Evolutionary conservation across 1,140 invertebrate genomes (phyloP).

Genomic region (Apis laboriosa): DNA sequence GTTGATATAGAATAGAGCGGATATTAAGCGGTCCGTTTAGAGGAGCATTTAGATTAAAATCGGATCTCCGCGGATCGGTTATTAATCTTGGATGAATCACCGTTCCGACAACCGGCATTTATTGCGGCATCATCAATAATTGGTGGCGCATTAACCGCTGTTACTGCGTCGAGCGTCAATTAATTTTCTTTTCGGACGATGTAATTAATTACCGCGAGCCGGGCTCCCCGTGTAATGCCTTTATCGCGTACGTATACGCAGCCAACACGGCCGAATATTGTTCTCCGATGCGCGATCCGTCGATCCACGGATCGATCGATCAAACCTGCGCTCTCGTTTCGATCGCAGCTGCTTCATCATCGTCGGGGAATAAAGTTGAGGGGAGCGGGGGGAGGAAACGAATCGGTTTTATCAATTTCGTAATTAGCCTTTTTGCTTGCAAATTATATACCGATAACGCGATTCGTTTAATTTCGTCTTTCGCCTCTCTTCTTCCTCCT

Average conservation of each 20-base stretch:
- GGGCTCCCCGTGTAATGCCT: constrained; percentile 40
- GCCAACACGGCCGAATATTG: constrained; percentile 48
- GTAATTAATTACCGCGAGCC: constrained; percentile 62
- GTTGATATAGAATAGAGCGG: neutral
- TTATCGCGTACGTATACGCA: neutral
- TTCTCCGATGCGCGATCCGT: constrained; percentile 49
- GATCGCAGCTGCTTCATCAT: constrained; percentile 58
- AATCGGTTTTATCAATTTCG: constrained; percentile 51
- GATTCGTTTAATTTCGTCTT: neutral
- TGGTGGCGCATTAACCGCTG: constrained; percentile 56
- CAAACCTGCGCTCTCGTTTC: constrained; percentile 48
- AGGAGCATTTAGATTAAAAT: constrained; percentile 43
- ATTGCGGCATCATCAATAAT: constrained; percentile 62
- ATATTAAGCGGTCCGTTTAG: constrained; percentile 48
- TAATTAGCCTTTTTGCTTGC: constrained; percentile 47
- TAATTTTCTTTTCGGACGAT: constrained; percentile 54
- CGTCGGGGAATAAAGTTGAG: neutral
- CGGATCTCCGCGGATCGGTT: constrained; percentile 46
- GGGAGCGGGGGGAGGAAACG: constrained; percentile 4
- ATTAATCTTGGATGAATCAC: constrained; percentile 60
- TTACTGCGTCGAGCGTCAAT: constrained; percentile 57
- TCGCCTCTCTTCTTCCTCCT: neutral
- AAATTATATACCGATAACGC: constrained; percentile 59
- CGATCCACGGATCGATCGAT: constrained; percentile 64
- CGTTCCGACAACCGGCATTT: constrained; percentile 58